Conservation (phyloP, 2,797 vertebrate genomes). For the Enteromius fasciolatus region DNA sequence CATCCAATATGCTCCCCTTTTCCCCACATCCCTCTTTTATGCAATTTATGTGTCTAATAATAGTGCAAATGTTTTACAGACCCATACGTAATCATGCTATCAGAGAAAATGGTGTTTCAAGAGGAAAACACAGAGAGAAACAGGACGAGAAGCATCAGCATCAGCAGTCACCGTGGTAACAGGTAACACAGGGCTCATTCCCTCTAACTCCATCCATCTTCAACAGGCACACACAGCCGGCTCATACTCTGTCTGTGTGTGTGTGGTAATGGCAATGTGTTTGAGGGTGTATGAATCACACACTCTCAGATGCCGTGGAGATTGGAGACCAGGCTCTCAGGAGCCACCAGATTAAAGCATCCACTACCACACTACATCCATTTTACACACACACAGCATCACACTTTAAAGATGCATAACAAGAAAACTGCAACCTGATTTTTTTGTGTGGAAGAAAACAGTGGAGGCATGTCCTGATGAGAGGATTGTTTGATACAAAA, state of each 20-base stretch:
- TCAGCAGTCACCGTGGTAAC: conserved; percentile 58
- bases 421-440: neutral
- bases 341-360: conserved; percentile 59
- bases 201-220: conserved; percentile 36
- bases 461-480: neutral
- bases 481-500: neutral
- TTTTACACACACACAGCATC: conserved; percentile 5
- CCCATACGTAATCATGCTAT: conserved; percentile 29
- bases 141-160: conserved; percentile 33
- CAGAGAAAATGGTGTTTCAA: conserved; percentile 45
- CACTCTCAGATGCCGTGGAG: conserved; percentile 44
- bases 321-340: conserved; percentile 52
- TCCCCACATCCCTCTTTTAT: neutral
- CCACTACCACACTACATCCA: conserved; percentile 45
- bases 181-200: conserved; percentile 44
- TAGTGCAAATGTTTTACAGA: conserved; percentile 25
- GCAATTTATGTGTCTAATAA: conserved; percentile 26
- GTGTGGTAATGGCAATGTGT: conserved; percentile 55
- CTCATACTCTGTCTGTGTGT: neutral
- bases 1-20: neutral
- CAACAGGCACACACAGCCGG: conserved; percentile 28
- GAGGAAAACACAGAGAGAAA: conserved; percentile 36
- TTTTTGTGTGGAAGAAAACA: neutral
- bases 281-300: conserved; percentile 47
- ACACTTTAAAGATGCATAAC: conserved; percentile 28